phyloP scores from a whole-genome alignment of 2,888 invertebrate genomes.

The Tinea semifulvella region DNA sequence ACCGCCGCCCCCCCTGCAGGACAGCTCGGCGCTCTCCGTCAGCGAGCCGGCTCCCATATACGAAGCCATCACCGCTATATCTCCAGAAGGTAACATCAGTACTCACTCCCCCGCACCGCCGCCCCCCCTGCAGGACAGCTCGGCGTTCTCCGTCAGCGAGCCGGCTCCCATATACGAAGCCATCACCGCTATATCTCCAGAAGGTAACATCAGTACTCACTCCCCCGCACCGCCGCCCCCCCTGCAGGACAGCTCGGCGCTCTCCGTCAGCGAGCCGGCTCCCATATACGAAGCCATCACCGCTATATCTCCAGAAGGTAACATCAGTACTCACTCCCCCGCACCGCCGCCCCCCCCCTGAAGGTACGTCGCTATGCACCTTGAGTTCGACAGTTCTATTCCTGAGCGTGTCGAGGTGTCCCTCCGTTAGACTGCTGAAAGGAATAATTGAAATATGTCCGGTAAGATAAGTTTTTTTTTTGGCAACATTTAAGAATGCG shows the following conservation, averaged over 20 bases:
- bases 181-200: conserved; percentile 4
- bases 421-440: too few species aligned
- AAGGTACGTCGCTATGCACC: too few species aligned
- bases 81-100: conserved; percentile 15
- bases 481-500: too few species aligned
- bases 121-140: conserved; percentile 25
- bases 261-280: conserved; percentile 25
- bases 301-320: conserved; percentile 4
- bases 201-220: conserved; percentile 26
- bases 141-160: conserved; percentile 25
- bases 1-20: conserved; percentile 24
- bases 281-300: conserved; percentile 2
- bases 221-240: conserved; percentile 20
- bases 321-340: not conserved
- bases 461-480: too few species aligned
- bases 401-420: too few species aligned
- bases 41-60: conserved; percentile 20
- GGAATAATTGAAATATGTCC: too few species aligned
- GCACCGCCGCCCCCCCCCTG: too few species aligned
- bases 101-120: conserved; percentile 27
- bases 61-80: conserved; percentile 3
- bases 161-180: conserved; percentile 19
- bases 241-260: conserved; percentile 27
- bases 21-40: conserved; percentile 27
- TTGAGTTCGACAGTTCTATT: too few species aligned